phyloP scores from a whole-genome alignment of 1,140 invertebrate genomes.

The Phenacoccus solenopsis region DNA sequence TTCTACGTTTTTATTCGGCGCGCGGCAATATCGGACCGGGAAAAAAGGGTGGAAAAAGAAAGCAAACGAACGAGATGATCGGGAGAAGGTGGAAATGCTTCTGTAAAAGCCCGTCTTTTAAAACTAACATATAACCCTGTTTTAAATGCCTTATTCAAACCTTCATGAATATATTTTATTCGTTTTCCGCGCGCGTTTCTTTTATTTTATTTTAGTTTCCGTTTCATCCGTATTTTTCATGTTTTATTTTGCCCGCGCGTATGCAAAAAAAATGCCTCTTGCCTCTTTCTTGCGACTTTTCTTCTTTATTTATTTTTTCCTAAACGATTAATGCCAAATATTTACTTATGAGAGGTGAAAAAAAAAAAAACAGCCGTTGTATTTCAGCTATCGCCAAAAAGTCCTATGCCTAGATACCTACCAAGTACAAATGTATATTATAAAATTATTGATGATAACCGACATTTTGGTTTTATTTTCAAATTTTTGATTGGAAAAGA shows the following conservation, averaged over 20 bases:
- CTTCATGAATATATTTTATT: conserved; percentile 18
- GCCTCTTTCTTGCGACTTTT: conserved; percentile 3
- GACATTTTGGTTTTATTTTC: no score
- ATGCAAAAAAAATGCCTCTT: not conserved
- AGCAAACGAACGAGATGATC: conserved; percentile 12
- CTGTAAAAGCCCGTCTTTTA: conserved; percentile 14
- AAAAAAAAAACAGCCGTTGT: no score
- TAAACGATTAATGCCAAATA: conserved; percentile 6
- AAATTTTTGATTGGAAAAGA: no score
- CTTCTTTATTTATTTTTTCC: no score
- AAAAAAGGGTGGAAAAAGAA: conserved; percentile 9
- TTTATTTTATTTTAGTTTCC: conserved; percentile 9
- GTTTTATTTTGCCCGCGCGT: not conserved
- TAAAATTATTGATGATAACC: no score
- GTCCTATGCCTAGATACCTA: no score
- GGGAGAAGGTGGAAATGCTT: conserved; percentile 17
- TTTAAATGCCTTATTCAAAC: conserved; percentile 18
- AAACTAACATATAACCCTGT: conserved; percentile 18
- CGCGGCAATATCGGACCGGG: conserved; percentile 3
- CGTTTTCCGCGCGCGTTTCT: conserved; percentile 7
- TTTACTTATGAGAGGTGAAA: conserved; percentile 2
- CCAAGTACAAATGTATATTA: no score
- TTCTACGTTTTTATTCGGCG: conserved; percentile 13
- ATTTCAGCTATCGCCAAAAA: no score
- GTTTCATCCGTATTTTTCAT: conserved; percentile 7